These are phyloP conservation scores for Clarias gariepinus DNA, from an alignment of 2,113 vertebrate species.

Conservation along the genomic window DNA sequence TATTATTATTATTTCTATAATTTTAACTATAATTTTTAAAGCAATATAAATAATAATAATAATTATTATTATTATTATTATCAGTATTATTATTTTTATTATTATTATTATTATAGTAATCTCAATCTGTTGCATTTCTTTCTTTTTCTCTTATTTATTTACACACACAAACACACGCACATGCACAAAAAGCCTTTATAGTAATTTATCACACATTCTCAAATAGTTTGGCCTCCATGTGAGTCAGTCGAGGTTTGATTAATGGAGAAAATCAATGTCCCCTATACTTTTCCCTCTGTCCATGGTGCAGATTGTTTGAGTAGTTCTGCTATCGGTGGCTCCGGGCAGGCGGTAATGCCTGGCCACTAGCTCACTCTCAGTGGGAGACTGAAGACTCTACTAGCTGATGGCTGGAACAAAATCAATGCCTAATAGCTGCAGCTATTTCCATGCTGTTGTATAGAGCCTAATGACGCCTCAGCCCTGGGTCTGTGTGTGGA, in stretches of 20 bases:
- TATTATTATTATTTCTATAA: too few relatives aligned
- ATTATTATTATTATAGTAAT: not conserved
- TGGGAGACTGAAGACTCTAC: conserved; percentile 32
- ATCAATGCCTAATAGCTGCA: conserved; percentile 54
- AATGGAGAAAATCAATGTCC: conserved; percentile 32
- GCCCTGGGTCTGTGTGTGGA: conserved; percentile 1
- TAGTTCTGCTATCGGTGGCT: conserved; percentile 28
- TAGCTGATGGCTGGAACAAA: conserved; percentile 28
- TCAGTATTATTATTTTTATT: not conserved
- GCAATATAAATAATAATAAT: too few relatives aligned
- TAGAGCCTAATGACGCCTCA: conserved; percentile 33
- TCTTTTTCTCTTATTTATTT: not conserved
- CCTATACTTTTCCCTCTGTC: not conserved
- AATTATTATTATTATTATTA: too few relatives aligned
- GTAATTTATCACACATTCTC: conserved; percentile 8
- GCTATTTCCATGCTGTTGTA: conserved; percentile 42
- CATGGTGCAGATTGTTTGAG: conserved; percentile 30
- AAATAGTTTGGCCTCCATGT: not conserved
- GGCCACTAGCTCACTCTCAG: conserved; percentile 11
- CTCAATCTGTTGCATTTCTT: not conserved
- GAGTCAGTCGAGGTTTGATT: conserved; percentile 17
- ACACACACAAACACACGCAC: not conserved
- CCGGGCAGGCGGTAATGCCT: conserved; percentile 23
- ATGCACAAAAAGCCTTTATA: not conserved
- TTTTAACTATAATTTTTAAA: too few relatives aligned